A percentile compares a stretch with the other conserved stretches of the same genome.
These are phyloP conservation scores for Xestia rhomboidea DNA, from an alignment of 2,888 invertebrate genomes.

Conservation along the genomic window DNA sequence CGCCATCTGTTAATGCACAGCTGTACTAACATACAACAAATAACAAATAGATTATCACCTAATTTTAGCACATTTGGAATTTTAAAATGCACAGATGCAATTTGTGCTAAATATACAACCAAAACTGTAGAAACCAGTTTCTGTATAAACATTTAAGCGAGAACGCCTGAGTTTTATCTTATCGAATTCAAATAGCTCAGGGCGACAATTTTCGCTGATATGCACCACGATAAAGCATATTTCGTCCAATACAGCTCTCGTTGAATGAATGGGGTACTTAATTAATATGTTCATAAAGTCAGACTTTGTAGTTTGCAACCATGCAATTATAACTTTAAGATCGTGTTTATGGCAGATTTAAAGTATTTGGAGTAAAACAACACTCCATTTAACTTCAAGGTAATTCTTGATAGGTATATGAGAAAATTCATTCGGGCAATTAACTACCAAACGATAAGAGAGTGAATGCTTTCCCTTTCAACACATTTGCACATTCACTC, in stretches of 20 bases:
- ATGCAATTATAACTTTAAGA: background rate
- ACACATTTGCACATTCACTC: conserved; percentile 45
- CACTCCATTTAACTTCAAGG: background rate
- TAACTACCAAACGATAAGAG: conserved; percentile 24
- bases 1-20: conserved; percentile 78
- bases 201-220: conserved; percentile 53
- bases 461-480: conserved; percentile 52
- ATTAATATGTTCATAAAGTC: background rate
- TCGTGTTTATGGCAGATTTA: background rate
- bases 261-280: conserved; percentile 16
- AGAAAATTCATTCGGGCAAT: background rate
- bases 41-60: background rate
- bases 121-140: conserved; percentile 10
- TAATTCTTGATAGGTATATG: background rate
- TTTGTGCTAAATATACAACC: background rate
- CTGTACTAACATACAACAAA: conserved; percentile 54
- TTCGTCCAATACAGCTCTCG: conserved; percentile 13
- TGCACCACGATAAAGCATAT: conserved; percentile 40
- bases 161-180: conserved; percentile 63
- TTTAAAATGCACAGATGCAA: background rate
- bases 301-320: background rate
- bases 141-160: conserved; percentile 24
- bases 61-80: conserved; percentile 10
- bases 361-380: background rate
- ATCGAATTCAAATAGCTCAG: conserved; percentile 61